Conservation (phyloP, 2,888 invertebrate genomes). For the Drosophila niveifrons region DNA sequence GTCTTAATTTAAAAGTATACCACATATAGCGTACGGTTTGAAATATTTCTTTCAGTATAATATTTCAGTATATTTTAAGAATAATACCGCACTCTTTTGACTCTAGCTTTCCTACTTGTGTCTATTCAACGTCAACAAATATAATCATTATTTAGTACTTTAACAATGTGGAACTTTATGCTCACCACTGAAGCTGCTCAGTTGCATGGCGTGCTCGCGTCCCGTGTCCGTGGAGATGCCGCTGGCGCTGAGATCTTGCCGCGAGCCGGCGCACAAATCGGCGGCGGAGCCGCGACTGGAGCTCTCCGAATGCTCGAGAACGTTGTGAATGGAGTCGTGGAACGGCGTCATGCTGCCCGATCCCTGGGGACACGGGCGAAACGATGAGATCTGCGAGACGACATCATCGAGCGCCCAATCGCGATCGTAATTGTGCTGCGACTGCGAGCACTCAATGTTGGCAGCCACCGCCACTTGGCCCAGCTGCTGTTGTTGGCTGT, state of each 20-base stretch:
- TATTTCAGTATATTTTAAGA: too few relatives aligned
- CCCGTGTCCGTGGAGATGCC: conserved; percentile 81
- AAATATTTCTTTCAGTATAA: too few relatives aligned
- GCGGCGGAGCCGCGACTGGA: conserved; percentile 84
- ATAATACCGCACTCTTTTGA: not conserved
- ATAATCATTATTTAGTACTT: too few relatives aligned
- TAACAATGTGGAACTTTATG: not conserved
- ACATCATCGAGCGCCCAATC: conserved; percentile 85
- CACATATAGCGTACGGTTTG: too few relatives aligned
- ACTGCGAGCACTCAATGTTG: conserved; percentile 88
- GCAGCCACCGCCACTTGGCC: conserved; percentile 87
- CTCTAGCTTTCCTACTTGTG: too few relatives aligned
- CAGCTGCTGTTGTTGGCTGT: conserved; percentile 65
- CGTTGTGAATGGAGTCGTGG: conserved; percentile 85
- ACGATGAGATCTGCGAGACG: conserved; percentile 85
- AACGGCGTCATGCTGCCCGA: conserved; percentile 86
- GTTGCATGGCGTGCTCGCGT: conserved; percentile 80
- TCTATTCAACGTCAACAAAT: too few relatives aligned
- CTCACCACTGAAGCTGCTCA: conserved; percentile 83
- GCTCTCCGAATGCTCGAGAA: conserved; percentile 84
- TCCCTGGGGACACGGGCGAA: conserved; percentile 85
- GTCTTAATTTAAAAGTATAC: too few relatives aligned
- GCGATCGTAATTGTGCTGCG: conserved; percentile 85
- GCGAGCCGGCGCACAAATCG: conserved; percentile 82
- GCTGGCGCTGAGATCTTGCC: conserved; percentile 84